Percentiles rank a stretch among this genome's conserved stretches.
Evolutionary conservation across 1,140 invertebrate genomes (phyloP).

Genomic region (Prorops nasuta): DNA sequence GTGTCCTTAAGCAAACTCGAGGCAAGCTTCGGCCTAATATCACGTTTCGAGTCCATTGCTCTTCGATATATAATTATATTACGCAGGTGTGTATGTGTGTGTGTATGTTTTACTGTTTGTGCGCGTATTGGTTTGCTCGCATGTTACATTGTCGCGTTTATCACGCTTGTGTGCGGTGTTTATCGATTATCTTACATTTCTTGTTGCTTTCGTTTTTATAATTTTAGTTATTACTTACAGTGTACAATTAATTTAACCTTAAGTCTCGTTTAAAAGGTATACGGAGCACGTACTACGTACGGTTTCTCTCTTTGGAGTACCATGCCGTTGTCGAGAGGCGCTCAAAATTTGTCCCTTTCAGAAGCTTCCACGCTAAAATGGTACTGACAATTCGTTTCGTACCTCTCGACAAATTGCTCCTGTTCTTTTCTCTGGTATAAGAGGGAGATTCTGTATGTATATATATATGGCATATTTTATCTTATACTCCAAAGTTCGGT

Average conservation of each 20-base stretch:
- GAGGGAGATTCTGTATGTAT: too few relatives aligned
- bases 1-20: constrained; percentile 58
- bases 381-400: too few relatives aligned
- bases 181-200: constrained; percentile 18
- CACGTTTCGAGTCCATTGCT: constrained; percentile 57
- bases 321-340: constrained; percentile 19
- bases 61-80: constrained; percentile 44
- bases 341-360: too few relatives aligned
- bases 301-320: constrained; percentile 53
- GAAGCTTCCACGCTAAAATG: too few relatives aligned
- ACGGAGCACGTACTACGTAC: constrained; percentile 46
- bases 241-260: constrained; percentile 47
- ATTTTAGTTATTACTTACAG: constrained; percentile 45
- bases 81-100: constrained; percentile 15
- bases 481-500: too few relatives aligned
- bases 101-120: constrained; percentile 5
- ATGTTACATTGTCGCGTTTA: constrained; percentile 23
- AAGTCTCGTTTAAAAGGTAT: constrained; percentile 42
- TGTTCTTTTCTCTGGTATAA: too few relatives aligned
- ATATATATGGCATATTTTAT: too few relatives aligned
- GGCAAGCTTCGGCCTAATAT: constrained; percentile 59
- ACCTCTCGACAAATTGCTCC: too few relatives aligned
- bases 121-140: constrained; percentile 6
- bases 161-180: too few relatives aligned
- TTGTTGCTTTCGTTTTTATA: constrained; percentile 8